Conservation (phyloP, 2,797 vertebrate genomes). For the Amazonetta brasiliensis region DNA sequence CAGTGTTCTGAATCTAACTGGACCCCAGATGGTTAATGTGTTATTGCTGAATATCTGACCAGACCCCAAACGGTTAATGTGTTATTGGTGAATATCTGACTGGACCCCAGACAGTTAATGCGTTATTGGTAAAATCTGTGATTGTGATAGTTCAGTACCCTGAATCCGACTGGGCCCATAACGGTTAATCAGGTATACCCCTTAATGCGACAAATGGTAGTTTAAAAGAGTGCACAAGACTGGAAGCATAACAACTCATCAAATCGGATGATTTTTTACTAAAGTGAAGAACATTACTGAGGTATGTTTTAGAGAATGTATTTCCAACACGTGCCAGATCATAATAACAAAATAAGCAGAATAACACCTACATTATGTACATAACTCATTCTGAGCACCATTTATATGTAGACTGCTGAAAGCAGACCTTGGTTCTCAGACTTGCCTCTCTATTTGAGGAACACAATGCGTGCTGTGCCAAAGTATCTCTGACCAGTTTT, state of each 20-base stretch:
- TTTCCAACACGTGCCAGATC: background rate
- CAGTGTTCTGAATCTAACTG: too few species aligned
- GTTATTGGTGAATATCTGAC: too few species aligned
- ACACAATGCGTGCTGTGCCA: accelerated
- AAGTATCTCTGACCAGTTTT: background rate
- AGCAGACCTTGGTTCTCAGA: background rate
- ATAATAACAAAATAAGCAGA: background rate
- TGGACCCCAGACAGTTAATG: too few species aligned
- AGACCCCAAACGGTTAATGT: too few species aligned
- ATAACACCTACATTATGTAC: background rate
- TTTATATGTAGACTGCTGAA: background rate
- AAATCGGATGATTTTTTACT: background rate
- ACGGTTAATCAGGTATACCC: too few species aligned
- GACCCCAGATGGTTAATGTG: too few species aligned
- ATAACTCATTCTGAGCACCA: background rate
- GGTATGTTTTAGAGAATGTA: background rate
- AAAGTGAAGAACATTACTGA: background rate
- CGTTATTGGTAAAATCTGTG: too few species aligned
- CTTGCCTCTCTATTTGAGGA: background rate
- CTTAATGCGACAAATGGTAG: too few species aligned
- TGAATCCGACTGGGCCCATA: too few species aligned
- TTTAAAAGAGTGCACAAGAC: background rate
- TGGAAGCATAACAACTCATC: background rate
- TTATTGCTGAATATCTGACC: too few species aligned
- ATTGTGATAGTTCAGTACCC: too few species aligned